A percentile compares a stretch with the other conserved stretches of the same genome.
Conservation (phyloP, 92 coral and sea anemone genomes). For the Phenganax subtilis region DNA sequence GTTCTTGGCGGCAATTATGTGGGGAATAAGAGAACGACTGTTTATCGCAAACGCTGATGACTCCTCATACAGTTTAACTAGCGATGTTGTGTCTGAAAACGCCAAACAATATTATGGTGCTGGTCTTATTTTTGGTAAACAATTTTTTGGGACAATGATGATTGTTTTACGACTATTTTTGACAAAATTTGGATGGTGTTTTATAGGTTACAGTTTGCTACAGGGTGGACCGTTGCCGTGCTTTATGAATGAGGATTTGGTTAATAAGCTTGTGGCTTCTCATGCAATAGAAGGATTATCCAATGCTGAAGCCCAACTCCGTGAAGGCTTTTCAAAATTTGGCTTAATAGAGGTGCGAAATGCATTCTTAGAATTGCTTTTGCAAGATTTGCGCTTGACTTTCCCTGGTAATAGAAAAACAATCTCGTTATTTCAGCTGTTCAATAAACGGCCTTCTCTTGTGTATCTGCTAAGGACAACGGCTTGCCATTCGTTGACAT, state of each 20-base stretch:
- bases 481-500: conserved; percentile 33
- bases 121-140: too few relatives aligned
- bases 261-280: neutral
- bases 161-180: too few relatives aligned
- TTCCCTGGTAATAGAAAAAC: neutral
- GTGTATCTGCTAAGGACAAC: conserved; percentile 42
- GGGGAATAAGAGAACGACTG: neutral
- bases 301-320: neutral
- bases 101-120: too few relatives aligned
- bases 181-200: too few relatives aligned
- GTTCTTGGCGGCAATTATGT: neutral
- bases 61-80: too few relatives aligned
- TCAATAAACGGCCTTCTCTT: conserved; percentile 44
- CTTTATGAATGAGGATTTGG: neutral
- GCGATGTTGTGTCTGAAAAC: too few relatives aligned
- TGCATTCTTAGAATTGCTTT: neutral
- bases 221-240: conserved; percentile 7
- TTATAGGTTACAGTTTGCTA: conserved; percentile 3
- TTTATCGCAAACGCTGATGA: neutral
- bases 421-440: conserved; percentile 34
- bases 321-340: neutral
- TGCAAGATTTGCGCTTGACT: neutral
- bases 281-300: neutral
- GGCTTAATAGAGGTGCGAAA: conserved; percentile 2
- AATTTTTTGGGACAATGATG: too few relatives aligned